A percentile compares a stretch with the other conserved stretches of the same genome.
Evolutionary conservation across 2,888 invertebrate genomes (phyloP).

Genomic region (Tiliacea citrago): DNA sequence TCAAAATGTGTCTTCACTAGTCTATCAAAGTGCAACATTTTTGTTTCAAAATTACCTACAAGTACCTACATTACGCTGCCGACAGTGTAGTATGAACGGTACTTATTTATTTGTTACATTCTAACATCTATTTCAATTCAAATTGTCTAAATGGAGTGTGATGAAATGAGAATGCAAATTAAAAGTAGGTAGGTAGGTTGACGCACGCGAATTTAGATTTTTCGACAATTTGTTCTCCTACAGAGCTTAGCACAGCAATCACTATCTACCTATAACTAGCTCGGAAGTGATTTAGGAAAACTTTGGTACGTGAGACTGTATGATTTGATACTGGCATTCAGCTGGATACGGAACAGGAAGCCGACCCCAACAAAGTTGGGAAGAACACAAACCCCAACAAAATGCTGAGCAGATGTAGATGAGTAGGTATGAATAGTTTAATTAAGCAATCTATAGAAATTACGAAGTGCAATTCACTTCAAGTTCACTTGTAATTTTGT

Average conservation of each 20-base stretch:
- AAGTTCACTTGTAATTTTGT: background rate
- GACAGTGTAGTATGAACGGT: conserved; percentile 3
- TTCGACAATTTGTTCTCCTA: conserved; percentile 21
- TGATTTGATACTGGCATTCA: background rate
- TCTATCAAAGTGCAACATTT: background rate
- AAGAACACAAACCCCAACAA: background rate
- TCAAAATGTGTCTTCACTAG: background rate
- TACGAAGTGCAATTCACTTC: background rate
- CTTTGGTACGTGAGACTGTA: background rate
- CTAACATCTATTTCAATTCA: conserved; percentile 30
- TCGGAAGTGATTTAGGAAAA: background rate
- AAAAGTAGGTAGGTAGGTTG: conserved; percentile 65
- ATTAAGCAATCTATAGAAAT: background rate
- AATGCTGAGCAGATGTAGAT: too few species aligned
- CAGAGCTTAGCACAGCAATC: background rate
- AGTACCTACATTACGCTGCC: background rate
- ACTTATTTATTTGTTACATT: conserved; percentile 11
- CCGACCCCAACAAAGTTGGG: too few species aligned
- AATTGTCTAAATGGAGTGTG: conserved; percentile 67
- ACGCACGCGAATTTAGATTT: conserved; percentile 65
- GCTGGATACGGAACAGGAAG: background rate
- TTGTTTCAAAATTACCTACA: too few species aligned
- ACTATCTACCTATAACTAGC: background rate
- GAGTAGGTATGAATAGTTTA: background rate
- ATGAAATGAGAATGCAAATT: conserved; percentile 70